These are phyloP conservation scores for Pegoplata infirma DNA, from an alignment of 2,888 invertebrate species.

Conservation along the genomic window DNA sequence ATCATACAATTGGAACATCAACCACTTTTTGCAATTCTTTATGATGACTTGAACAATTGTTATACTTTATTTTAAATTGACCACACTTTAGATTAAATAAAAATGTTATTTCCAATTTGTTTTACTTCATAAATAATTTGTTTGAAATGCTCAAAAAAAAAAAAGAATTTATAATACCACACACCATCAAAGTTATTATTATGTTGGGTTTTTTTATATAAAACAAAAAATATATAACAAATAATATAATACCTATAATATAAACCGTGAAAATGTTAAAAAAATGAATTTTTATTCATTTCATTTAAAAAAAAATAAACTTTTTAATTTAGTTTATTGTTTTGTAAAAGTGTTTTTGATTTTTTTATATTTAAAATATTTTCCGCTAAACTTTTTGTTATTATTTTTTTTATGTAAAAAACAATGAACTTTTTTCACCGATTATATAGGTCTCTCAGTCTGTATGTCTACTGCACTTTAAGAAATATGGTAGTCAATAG, in stretches of 20 bases:
- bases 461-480: conserved; percentile 4
- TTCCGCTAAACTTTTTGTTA: conserved; percentile 32
- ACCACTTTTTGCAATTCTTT: too few relatives aligned
- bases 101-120: neutral
- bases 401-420: too few relatives aligned
- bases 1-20: too few relatives aligned
- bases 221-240: neutral
- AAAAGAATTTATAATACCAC: conserved; percentile 33
- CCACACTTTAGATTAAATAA: conserved; percentile 3
- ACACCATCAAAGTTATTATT: neutral
- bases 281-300: too few relatives aligned
- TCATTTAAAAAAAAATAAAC: too few relatives aligned
- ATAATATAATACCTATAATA: neutral
- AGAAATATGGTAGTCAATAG: too few relatives aligned
- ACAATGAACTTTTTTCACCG: conserved; percentile 19
- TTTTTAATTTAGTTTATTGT: conserved; percentile 47
- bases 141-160: neutral
- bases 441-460: neutral
- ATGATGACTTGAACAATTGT: too few relatives aligned
- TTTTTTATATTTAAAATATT: conserved; percentile 12
- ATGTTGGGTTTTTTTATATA: neutral
- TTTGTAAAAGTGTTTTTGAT: conserved; percentile 23
- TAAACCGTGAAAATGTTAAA: neutral
- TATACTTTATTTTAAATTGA: too few relatives aligned
- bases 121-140: neutral